Conservation (phyloP, 2,888 invertebrate genomes). For the Aleiodes leptofemur region DNA sequence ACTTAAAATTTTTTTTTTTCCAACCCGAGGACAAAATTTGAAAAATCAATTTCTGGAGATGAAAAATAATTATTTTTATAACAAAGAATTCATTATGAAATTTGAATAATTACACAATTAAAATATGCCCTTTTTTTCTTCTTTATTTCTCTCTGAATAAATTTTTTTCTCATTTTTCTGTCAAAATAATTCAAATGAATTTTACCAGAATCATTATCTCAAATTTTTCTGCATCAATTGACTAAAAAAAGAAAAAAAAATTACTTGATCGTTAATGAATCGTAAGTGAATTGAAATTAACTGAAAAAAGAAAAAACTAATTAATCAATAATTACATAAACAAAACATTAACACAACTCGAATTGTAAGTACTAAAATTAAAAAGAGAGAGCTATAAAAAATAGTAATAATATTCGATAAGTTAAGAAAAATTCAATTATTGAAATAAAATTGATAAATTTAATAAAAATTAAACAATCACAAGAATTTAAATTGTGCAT, state of each 20-base stretch:
- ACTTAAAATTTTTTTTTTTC: not conserved
- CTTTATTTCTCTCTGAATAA: not conserved
- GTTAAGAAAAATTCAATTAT: not conserved
- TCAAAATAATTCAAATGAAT: not conserved
- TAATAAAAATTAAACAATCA: too few species aligned
- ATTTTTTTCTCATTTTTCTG: not conserved
- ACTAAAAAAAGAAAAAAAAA: too few species aligned
- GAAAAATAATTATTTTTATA: too few species aligned
- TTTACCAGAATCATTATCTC: too few species aligned
- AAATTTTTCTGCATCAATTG: not conserved
- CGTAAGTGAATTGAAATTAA: not conserved
- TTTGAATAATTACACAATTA: not conserved
- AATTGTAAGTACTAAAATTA: not conserved
- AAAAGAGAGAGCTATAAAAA: too few species aligned
- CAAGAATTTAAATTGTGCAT: not conserved
- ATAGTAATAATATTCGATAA: too few species aligned
- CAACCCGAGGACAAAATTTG: slow-evolving; percentile 3
- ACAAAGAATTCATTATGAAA: not conserved
- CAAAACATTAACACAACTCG: not conserved
- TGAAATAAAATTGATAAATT: not conserved
- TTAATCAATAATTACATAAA: not conserved
- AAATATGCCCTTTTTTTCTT: not conserved
- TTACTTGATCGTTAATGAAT: too few species aligned
- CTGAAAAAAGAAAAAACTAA: not conserved
- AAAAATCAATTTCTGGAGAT: not conserved